Conservation (phyloP, 2,888 invertebrate genomes). For the Odiellus spinosus region DNA sequence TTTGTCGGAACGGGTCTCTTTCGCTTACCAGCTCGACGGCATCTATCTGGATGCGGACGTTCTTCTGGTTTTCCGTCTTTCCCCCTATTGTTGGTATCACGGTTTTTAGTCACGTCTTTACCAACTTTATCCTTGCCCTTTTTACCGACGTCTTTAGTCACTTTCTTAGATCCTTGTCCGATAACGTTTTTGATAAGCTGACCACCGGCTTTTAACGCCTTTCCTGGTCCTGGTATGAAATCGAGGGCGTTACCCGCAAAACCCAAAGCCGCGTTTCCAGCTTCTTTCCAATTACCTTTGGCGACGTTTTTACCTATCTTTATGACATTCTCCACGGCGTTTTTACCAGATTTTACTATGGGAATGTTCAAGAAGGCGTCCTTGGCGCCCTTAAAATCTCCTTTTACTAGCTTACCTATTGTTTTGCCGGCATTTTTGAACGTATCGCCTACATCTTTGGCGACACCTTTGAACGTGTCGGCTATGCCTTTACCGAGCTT, state of each 20-base stretch:
- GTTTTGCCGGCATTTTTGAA: neutral
- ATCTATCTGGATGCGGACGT: too few relatives aligned
- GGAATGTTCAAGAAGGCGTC: slow-evolving; percentile 1
- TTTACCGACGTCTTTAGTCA: neutral
- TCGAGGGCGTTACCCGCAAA: neutral
- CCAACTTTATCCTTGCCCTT: neutral
- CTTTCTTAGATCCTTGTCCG: neutral
- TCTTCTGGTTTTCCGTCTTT: neutral
- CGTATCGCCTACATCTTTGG: neutral
- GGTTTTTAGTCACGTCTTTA: neutral
- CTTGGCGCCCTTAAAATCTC: neutral
- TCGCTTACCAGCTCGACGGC: neutral
- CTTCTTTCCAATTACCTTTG: slow-evolving; percentile 3
- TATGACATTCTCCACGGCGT: neutral
- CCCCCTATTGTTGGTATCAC: neutral
- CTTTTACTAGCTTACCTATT: neutral
- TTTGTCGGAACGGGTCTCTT: neutral
- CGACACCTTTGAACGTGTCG: neutral
- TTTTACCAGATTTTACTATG: neutral
- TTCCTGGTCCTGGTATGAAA: neutral
- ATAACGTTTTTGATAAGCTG: neutral
- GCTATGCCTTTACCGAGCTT: neutral
- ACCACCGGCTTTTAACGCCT: neutral
- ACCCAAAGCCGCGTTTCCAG: neutral
- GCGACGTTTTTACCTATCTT: neutral